phyloP scores from a whole-genome alignment of 1,140 invertebrate genomes.

The Papilio xuthus region DNA sequence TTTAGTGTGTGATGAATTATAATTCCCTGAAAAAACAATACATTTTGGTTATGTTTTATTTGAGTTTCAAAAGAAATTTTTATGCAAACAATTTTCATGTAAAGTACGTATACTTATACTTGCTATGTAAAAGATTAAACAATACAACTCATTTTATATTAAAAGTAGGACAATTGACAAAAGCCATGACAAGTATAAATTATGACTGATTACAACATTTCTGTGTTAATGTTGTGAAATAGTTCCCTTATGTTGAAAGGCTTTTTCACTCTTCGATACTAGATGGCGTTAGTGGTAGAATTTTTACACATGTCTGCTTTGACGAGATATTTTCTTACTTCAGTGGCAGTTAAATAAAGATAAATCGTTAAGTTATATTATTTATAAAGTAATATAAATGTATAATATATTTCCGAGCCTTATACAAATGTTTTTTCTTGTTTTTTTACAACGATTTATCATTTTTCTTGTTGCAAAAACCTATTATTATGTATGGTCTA shows the following conservation, averaged over 20 bases:
- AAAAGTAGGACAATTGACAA: slow-evolving; percentile 11
- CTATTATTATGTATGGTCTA: background rate
- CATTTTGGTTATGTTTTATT: background rate
- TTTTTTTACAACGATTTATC: background rate
- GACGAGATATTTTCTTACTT: background rate
- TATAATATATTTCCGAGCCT: no score
- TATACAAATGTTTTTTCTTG: background rate
- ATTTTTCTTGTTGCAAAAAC: slow-evolving; percentile 2
- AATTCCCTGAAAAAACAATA: background rate
- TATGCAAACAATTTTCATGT: background rate
- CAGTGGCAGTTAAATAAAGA: background rate
- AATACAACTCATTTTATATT: background rate
- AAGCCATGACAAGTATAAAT: slow-evolving; percentile 19
- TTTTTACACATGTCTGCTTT: background rate
- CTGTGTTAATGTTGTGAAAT: slow-evolving; percentile 37
- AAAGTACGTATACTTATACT: background rate
- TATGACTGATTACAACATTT: slow-evolving; percentile 21
- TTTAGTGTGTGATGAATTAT: background rate
- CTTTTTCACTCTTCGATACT: background rate
- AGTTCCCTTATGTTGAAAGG: background rate
- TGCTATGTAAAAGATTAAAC: background rate
- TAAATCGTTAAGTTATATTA: background rate
- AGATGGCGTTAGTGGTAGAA: slow-evolving; percentile 30
- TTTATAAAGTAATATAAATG: background rate
- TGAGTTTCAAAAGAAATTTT: no score